phyloP scores from a whole-genome alignment of 2,113 vertebrate species.

The Ranitomeya variabilis region DNA sequence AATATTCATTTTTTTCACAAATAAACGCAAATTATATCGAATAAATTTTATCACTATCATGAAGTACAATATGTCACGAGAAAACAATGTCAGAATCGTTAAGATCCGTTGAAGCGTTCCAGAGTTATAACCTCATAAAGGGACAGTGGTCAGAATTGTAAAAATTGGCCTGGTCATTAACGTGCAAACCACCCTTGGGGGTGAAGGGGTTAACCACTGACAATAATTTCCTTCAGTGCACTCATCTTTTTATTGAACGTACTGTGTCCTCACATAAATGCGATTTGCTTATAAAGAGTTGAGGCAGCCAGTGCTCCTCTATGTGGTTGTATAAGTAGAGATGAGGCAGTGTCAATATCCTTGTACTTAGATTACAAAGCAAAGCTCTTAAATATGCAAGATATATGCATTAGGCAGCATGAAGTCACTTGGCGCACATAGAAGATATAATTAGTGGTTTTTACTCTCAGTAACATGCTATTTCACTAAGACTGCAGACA shows the following conservation, averaged over 20 bases:
- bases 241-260: background rate
- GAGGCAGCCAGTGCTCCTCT: background rate
- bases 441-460: background rate
- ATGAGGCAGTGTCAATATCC: background rate
- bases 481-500: background rate
- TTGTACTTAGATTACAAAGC: background rate
- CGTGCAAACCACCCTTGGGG: no score
- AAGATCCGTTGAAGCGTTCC: no score
- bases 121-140: no score
- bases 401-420: background rate
- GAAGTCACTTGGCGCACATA: background rate
- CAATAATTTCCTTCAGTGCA: background rate
- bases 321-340: background rate
- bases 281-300: background rate
- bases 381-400: background rate
- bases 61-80: no score
- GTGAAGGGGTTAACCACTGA: no score
- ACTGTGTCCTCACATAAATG: background rate
- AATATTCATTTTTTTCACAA: no score
- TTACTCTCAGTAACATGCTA: background rate
- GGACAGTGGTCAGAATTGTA: no score
- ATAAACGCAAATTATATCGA: no score
- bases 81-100: no score
- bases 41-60: no score
- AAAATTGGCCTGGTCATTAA: no score